Evolutionary conservation across 1,140 invertebrate species (phyloP), one percentile per base, ranked within the genome.

Genomic region (Rhopalosiphum padi): DNA sequence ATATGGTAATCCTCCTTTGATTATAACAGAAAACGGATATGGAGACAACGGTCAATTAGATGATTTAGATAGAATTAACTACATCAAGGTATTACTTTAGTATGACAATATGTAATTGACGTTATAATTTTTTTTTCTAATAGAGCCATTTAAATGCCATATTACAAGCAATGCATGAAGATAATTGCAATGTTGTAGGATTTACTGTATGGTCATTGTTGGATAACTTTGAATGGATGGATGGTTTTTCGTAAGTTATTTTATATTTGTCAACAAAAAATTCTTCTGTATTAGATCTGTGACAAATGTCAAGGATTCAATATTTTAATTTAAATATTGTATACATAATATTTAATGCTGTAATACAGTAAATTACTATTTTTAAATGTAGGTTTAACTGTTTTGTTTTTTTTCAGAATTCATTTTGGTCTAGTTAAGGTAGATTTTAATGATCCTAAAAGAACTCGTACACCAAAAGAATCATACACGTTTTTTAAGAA

Each of bases 191-290:
- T 77, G 96, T 98, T 0, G 95, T 95, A 30, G 97, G 96, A 0
- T 98, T 98, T 94, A 96, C 97, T 0, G 95, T 96, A 83, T 98
- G 97, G 97, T 97, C 96, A 94, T 95, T 98, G 0, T 95, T 98
- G 94, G 97, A 98, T 94, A 98, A 97, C 95, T 98, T 98, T 95
- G 97, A 98, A 95, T 98, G 97, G 97, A 95, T 95, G 2, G 94
- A 94, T n/a, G 97, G 97, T 87, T 97, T 96, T 94, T 95, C 95
- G 97, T 97, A 95, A 96, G 96, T 18, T 68, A 21, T 25, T 53
- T 51, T 37, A 22, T 46, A 43, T 25, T 25, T 4, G 23, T 25
- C 2, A 85, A 23, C 22, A 6, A 41, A 37, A 77, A n/a, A 77
- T 30, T 1, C n/a, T n/a, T 77, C 25, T 30, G 41, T 41, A 41